A percentile compares a stretch with the other conserved stretches of the same genome.
phyloP scores from a whole-genome alignment of 2,113 vertebrate species.

The Cisticola juncidis region DNA sequence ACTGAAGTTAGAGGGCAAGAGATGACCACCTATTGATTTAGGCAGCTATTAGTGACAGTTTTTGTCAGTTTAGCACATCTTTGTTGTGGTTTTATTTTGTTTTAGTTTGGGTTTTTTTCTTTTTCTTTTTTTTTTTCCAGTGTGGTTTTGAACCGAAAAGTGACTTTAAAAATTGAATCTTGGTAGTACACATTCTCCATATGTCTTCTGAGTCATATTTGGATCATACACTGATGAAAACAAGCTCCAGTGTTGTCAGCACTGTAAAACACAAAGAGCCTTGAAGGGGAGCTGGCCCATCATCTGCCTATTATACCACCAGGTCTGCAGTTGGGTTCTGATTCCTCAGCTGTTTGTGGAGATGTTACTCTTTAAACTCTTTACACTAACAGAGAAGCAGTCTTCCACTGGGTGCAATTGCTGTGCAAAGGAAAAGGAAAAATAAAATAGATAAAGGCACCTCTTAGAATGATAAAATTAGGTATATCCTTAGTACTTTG shows the following conservation, averaged over 20 bases:
- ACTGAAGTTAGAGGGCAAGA: neutral
- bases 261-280: neutral
- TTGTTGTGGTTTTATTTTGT: neutral
- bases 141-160: conserved; percentile 47
- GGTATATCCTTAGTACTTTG: neutral
- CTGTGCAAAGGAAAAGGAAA: neutral
- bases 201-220: conserved; percentile 68
- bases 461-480: neutral
- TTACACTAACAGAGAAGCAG: neutral
- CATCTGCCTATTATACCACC: neutral
- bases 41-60: neutral
- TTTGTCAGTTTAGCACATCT: conserved; percentile 39
- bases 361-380: neutral
- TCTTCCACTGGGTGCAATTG: neutral
- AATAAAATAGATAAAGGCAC: neutral
- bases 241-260: conserved; percentile 18
- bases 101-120: neutral
- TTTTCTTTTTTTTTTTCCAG: neutral
- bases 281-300: neutral
- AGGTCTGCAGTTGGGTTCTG: conserved; percentile 18
- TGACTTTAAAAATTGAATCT: conserved; percentile 43
- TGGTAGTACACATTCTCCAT: neutral
- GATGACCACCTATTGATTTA: neutral
- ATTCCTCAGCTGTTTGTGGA: conserved; percentile 29
- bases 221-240: conserved; percentile 29